Conservation (phyloP, 2,888 invertebrate genomes). For the Leuctra nigra region DNA sequence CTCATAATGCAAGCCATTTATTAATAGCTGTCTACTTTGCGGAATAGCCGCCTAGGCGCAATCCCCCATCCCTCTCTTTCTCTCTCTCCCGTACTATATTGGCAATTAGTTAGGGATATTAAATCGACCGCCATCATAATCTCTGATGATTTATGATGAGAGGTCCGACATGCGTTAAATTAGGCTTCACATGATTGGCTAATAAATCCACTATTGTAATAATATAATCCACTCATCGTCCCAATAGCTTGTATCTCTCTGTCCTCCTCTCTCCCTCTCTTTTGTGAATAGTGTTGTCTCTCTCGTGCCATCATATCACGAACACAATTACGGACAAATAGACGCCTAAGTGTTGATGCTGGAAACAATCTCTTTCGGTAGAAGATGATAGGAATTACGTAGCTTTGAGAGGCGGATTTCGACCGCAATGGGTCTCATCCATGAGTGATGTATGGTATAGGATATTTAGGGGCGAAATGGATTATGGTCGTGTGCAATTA, state of each 20-base stretch:
- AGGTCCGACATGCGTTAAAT: conserved; percentile 30
- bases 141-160: conserved; percentile 29
- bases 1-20: too few relatives aligned
- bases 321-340: too few relatives aligned
- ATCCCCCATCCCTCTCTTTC: neutral
- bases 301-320: too few relatives aligned
- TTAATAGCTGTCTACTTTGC: conserved; percentile 2
- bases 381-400: too few relatives aligned
- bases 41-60: neutral
- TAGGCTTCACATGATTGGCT: conserved; percentile 29
- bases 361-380: too few relatives aligned
- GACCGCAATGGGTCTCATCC: too few relatives aligned
- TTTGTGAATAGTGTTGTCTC: too few relatives aligned
- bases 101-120: conserved; percentile 31
- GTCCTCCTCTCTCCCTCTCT: neutral
- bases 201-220: conserved; percentile 30
- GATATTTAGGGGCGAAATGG: too few relatives aligned
- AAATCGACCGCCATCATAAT: conserved; percentile 30
- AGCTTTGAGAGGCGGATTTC: too few relatives aligned
- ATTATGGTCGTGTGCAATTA: too few relatives aligned
- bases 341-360: too few relatives aligned
- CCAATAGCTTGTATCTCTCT: neutral
- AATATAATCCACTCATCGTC: conserved; percentile 12
- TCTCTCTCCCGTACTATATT: conserved; percentile 20
- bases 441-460: too few relatives aligned